Base-by-base conservation (phyloP, 2,797 vertebrate species). In the Zenarchopterus dispar region DNA sequence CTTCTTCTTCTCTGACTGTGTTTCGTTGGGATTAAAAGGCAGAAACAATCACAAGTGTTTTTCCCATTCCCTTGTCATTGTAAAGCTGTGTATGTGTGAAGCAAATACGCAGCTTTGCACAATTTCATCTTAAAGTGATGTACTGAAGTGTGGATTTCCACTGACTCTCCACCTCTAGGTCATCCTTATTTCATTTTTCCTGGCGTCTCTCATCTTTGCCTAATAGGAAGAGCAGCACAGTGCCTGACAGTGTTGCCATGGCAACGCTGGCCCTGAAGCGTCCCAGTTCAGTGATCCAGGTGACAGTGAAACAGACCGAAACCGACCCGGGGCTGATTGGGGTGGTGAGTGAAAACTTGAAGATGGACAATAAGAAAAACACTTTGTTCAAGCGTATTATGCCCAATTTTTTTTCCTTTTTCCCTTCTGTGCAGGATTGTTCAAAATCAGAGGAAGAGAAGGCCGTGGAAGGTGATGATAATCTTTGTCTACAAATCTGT, bases 241-340 rank as follows among this genome's bases (percentile, higher is more conserved):
- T 87, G 8, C 88, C 86, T 1, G 91, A 94, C 75, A 90, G 67
- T 0, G 82, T 92, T 88, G 92, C 91, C 62, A 85, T 94, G 59
- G 84, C 92, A 42, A 94, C 94, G 55, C 39, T 90, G 81, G 91
- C 73, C 45, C 85, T 58, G 21, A 93, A 92, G 75, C 88, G 87
- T 56, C 89, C 92, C 22, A 95, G 95, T 48, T 94, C 95, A 6
- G 93, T 96, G 31, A 93, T 95, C 78, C 94, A 88, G 41, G 93
- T 95, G 85, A 95, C 94, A 39, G 93, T 96, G 47, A 93, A 94
- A 69, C 93, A 89, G 66, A 95, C 93, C 13, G 93, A 94, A 80
- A 83, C 89, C 0, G 88, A 90, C 77, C 90, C 87, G 2, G 94
- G 93, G 42, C 78, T 94, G 44, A 94, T 94, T n/a, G 93, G 93